Percentiles rank a stretch among this genome's conserved stretches.
Evolutionary conservation across 2,113 vertebrate genomes (phyloP).

Genomic region (Myiopsitta monachus): DNA sequence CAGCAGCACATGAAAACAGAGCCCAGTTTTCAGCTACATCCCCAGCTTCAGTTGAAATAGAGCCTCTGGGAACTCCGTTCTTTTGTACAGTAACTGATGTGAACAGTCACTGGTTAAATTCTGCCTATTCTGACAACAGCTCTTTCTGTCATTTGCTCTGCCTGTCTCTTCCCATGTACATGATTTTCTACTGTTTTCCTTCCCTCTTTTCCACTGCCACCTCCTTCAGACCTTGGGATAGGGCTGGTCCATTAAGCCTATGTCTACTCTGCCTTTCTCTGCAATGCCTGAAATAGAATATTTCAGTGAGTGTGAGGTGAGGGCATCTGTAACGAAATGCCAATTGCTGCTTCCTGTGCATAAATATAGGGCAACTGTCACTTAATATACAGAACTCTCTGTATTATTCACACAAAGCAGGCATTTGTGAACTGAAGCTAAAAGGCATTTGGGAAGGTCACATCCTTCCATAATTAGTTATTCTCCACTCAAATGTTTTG

Average conservation of each 20-base stretch:
- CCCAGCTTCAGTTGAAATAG: background rate
- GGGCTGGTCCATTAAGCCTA: background rate
- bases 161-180: conserved; percentile 26
- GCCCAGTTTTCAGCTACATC: background rate
- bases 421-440: conserved; percentile 3
- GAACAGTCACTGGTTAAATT: background rate
- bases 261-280: background rate
- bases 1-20: background rate
- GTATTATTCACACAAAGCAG: background rate
- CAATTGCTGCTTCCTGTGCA: conserved; percentile 1
- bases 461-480: background rate
- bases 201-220: background rate
- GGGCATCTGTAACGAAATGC: background rate
- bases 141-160: conserved; percentile 11
- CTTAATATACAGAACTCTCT: conserved; percentile 3
- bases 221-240: background rate
- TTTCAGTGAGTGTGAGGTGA: conserved; percentile 11
- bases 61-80: conserved; percentile 4
- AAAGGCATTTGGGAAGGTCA: conserved; percentile 30
- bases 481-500: background rate
- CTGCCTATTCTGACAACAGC: conserved; percentile 7
- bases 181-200: background rate
- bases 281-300: conserved; percentile 2
- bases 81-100: background rate
- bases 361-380: conserved; percentile 20